A percentile compares a stretch with the other conserved stretches of the same genome.
Conservation (phyloP, 1,140 invertebrate species). For the Sycobia sp. region DNA sequence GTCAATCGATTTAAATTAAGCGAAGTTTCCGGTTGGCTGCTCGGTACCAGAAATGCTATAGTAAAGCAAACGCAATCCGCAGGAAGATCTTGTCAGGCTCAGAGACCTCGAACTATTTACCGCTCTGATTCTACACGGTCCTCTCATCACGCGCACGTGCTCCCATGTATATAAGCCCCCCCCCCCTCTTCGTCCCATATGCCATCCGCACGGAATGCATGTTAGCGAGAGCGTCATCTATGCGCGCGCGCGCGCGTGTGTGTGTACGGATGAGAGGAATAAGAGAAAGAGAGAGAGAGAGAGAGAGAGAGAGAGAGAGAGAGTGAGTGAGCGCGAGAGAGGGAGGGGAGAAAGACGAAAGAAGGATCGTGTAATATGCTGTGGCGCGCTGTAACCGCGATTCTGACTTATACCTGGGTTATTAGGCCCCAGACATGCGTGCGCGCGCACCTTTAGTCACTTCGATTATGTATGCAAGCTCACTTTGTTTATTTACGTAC, state of each 20-base stretch:
- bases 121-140: constrained; percentile 19
- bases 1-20: constrained; percentile 37
- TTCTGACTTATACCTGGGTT: constrained; percentile 36
- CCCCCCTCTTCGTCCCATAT: constrained; percentile 29
- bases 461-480: constrained; percentile 12
- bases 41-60: constrained; percentile 22
- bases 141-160: constrained; percentile 22
- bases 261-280: too few species aligned
- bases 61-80: constrained; percentile 38
- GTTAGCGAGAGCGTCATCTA: too few species aligned
- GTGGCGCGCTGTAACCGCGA: too few species aligned
- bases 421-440: constrained; percentile 9
- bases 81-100: constrained; percentile 54
- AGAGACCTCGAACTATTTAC: constrained; percentile 39
- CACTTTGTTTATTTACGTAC: background rate
- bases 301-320: too few species aligned
- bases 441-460: background rate
- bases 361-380: too few species aligned
- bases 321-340: constrained; percentile 40
- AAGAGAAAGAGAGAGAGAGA: too few species aligned
- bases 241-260: too few species aligned
- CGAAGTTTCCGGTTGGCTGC: constrained; percentile 32
- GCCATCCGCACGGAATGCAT: constrained; percentile 53
- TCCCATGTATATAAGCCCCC: constrained; percentile 16
- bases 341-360: too few species aligned